These are phyloP conservation scores for Labeo catla DNA, from an alignment of 2,113 vertebrate genomes.

Conservation along the genomic window DNA sequence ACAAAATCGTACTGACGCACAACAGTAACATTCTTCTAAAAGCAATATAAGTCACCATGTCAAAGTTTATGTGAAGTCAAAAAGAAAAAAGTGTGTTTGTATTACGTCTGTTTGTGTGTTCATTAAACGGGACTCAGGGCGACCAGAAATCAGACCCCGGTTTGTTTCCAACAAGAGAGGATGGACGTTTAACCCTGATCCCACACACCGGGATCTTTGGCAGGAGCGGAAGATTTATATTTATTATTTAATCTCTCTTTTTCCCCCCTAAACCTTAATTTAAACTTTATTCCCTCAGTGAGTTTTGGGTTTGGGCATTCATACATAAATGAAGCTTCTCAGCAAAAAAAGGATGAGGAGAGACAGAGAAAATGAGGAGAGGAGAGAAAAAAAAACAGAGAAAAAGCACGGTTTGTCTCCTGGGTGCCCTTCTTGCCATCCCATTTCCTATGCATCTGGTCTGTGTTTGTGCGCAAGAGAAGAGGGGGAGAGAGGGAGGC, in stretches of 20 bases:
- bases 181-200: conserved; percentile 72
- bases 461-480: conserved; percentile 80
- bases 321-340: conserved; percentile 73
- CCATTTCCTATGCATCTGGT: conserved; percentile 88
- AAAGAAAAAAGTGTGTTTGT: conserved; percentile 42
- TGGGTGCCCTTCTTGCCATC: conserved; percentile 89
- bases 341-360: conserved; percentile 61
- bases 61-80: conserved; percentile 20
- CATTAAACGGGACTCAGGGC: conserved; percentile 61
- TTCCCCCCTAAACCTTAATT: conserved; percentile 72
- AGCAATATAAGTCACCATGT: conserved; percentile 14
- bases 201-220: conserved; percentile 74
- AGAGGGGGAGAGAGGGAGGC: conserved; percentile 81
- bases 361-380: conserved; percentile 33
- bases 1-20: conserved; percentile 26
- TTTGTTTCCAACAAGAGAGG: conserved; percentile 66
- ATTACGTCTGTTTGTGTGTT: conserved; percentile 44
- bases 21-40: conserved; percentile 27
- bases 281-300: conserved; percentile 78
- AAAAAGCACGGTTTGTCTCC: conserved; percentile 81
- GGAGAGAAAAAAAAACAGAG: conserved; percentile 49
- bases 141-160: conserved; percentile 65
- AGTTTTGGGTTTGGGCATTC: conserved; percentile 77
- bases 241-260: conserved; percentile 77
- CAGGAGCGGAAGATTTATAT: conserved; percentile 67